These are phyloP conservation scores for Enoplosus armatus DNA, from an alignment of 2,797 vertebrate species.

Conservation along the genomic window DNA sequence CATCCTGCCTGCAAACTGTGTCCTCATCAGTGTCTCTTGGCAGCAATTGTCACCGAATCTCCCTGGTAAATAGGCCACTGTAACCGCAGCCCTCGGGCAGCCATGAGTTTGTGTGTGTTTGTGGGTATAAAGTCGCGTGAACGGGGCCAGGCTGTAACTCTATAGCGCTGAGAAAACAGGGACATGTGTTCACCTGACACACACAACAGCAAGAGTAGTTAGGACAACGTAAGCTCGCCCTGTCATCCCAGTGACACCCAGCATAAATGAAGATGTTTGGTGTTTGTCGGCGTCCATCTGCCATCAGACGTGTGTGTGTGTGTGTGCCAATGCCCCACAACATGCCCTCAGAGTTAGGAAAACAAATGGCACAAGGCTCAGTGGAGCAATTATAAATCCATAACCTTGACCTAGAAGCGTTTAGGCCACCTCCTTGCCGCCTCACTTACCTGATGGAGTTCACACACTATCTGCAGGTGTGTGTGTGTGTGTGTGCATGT, in stretches of 20 bases:
- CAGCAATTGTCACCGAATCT: conserved; percentile 43
- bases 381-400: conserved; percentile 35
- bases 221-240: conserved; percentile 18
- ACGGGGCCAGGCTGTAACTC: conserved; percentile 62
- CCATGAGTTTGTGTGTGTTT: conserved; percentile 30
- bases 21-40: conserved; percentile 16
- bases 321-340: not conserved
- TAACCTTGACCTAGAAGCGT: conserved; percentile 48
- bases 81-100: conserved; percentile 58
- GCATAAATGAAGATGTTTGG: conserved; percentile 25
- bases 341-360: not conserved
- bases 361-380: conserved; percentile 1
- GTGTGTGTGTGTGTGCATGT: not conserved
- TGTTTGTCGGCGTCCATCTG: not conserved
- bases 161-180: conserved; percentile 49
- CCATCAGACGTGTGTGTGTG: not conserved
- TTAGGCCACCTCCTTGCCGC: conserved; percentile 21
- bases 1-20: conserved; percentile 6
- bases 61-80: conserved; percentile 65
- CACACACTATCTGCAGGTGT: conserved; percentile 2
- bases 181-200: conserved; percentile 61
- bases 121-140: conserved; percentile 26
- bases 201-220: conserved; percentile 16
- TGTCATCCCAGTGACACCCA: conserved; percentile 15
- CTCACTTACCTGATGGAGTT: conserved; percentile 31